Evolutionary conservation across 2,113 vertebrate genomes (phyloP).

Genomic region (Gavialis gangeticus): DNA sequence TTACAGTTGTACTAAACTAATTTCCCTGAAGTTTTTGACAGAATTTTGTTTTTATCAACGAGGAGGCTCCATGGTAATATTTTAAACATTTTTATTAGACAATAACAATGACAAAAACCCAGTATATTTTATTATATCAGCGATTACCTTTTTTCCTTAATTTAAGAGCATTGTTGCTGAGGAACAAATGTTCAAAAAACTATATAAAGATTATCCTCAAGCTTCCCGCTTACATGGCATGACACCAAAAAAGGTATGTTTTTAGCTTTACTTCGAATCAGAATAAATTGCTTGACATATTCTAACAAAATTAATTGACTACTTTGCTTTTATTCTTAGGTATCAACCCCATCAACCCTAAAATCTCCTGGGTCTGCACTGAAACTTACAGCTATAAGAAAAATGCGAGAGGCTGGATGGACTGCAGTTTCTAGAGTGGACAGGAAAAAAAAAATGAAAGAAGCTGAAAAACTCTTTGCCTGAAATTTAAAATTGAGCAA

Average conservation of each 20-base stretch:
- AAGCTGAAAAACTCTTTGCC: constrained; percentile 81
- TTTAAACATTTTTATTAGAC: not conserved
- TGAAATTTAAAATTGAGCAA: constrained; percentile 44
- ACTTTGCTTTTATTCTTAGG: constrained; percentile 61
- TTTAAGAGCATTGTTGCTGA: constrained; percentile 80
- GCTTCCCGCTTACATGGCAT: constrained; percentile 35
- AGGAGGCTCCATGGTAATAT: not conserved
- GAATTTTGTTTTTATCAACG: not conserved
- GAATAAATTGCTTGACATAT: not conserved
- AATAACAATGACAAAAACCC: not conserved
- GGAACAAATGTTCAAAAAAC: constrained; percentile 73
- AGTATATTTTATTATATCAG: not conserved
- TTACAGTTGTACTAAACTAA: not conserved
- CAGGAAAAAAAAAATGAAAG: constrained; percentile 88
- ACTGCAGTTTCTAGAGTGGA: constrained; percentile 83
- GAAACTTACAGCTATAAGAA: constrained; percentile 85
- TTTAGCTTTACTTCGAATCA: constrained; percentile 14
- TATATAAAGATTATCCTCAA: constrained; percentile 62
- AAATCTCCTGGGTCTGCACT: constrained; percentile 81
- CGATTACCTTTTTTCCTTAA: constrained; percentile 34
- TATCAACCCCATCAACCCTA: constrained; percentile 60
- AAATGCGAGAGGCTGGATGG: constrained; percentile 89
- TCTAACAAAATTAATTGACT: not conserved
- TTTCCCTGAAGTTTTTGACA: not conserved
- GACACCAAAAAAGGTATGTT: constrained; percentile 78